Base-by-base conservation (phyloP, 2,888 invertebrate genomes). In the Acanthosepion lycidas region DNA sequence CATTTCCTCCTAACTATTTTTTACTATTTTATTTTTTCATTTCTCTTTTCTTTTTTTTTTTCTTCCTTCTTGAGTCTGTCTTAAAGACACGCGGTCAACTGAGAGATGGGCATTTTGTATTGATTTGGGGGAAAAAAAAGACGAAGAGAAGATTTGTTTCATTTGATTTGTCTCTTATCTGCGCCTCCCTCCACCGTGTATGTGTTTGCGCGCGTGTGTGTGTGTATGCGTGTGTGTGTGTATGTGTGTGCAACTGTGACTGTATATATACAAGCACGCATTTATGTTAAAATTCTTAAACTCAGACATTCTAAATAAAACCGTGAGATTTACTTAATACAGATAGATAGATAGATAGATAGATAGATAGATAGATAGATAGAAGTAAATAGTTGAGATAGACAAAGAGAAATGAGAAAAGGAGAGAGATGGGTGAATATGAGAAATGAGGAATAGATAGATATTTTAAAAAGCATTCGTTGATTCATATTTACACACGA, bases 31-130 rank as follows among this genome's bases (percentile, higher is more conserved):
- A 5, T 55, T 55, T 55, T 55, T 15, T 55, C 18, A 5, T 55
- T 55, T 55, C 20, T 20, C 18, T 55, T 53, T 33, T 33, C 23
- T 55, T 78, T 28, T 33, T 33, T 55, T 55, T 78, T 28, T 28
- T n/a, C 9, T n/a, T 78, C 20, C 18, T 55, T 55, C 5, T 78
- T n/a, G 12, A 78, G 78, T 78, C 78, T 78, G 78, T 78, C 78
- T 78, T n/a, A 78, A 78, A 78, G 78, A 78, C 78, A 78, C 28
- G 78, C 78, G 78, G 78, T 78, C 78, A 78, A 78, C 78, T 78
- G 15, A 78, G n/a, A 78, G 78, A 78, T 78, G n/a, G n/a, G 15
- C 78, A n/a, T n/a, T 78, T 78, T 78, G n/a, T 78, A 78, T 78
- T 78, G n/a, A 78, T 78, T 78, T 33, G n/a, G 15, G 15, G 33